phyloP scores from a whole-genome alignment of 2,797 vertebrate species.

The Cottoperca gobio region DNA sequence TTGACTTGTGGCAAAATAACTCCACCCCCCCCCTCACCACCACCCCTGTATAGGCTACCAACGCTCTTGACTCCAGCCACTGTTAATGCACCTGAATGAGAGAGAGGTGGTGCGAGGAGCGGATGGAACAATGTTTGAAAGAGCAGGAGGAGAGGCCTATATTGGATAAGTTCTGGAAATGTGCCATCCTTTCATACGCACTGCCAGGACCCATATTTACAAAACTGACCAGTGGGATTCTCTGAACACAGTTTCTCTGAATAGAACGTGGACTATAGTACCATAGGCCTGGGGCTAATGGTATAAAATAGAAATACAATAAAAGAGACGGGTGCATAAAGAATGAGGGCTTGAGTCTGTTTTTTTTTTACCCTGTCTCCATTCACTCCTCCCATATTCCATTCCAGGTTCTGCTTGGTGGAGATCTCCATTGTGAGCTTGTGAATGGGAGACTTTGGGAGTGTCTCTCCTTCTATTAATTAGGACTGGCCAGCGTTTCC shows the following conservation, averaged over 20 bases:
- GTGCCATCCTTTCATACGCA: conserved; percentile 74
- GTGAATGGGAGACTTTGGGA: conserved; percentile 89
- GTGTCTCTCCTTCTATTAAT: conserved; percentile 89
- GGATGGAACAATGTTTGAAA: conserved; percentile 46
- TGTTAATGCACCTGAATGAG: conserved; percentile 59
- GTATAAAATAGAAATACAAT: conserved; percentile 76
- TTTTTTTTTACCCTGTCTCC: conserved; percentile 59
- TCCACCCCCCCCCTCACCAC: not conserved
- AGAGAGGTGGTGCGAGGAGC: conserved; percentile 26
- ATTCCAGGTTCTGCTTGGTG: conserved; percentile 90
- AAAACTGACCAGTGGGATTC: conserved; percentile 81
- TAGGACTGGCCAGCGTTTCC: conserved; percentile 86
- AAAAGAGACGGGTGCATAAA: conserved; percentile 65
- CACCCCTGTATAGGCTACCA: conserved; percentile 19
- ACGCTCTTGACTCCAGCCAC: conserved; percentile 64
- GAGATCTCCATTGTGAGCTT: conserved; percentile 88
- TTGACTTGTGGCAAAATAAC: conserved; percentile 80
- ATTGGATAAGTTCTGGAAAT: conserved; percentile 77
- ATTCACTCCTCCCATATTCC: conserved; percentile 86
- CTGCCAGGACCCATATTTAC: conserved; percentile 80
- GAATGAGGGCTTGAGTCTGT: conserved; percentile 64
- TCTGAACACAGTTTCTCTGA: conserved; percentile 70
- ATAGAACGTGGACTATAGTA: conserved; percentile 63
- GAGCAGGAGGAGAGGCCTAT: conserved; percentile 62
- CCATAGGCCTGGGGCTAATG: conserved; percentile 71